A percentile compares a stretch with the other conserved stretches of the same genome.
Evolutionary conservation across 2,797 vertebrate species (phyloP).

Genomic region (Macropodus opercularis): DNA sequence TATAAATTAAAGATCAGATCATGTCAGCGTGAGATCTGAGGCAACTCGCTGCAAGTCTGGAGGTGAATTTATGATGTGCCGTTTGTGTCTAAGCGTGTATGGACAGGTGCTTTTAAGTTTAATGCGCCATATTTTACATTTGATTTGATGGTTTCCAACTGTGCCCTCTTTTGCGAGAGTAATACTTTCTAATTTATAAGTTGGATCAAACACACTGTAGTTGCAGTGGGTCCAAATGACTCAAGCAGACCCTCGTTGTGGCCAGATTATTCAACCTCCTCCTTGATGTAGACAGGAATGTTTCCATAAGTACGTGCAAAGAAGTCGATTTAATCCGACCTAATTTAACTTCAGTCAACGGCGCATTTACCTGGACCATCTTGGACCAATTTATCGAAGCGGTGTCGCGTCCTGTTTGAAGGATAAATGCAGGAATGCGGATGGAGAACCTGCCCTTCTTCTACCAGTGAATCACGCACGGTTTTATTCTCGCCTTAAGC

Average conservation of each 20-base stretch:
- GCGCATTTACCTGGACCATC: too few species aligned
- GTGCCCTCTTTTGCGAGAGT: conserved; percentile 44
- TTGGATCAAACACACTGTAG: conserved; percentile 33
- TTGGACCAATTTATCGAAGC: too few species aligned
- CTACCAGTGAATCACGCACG: conserved; percentile 22
- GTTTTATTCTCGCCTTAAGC: conserved; percentile 39
- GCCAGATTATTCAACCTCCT: conserved; percentile 14
- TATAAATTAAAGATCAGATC: conserved; percentile 35
- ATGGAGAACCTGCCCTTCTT: conserved; percentile 13
- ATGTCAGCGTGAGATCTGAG: conserved; percentile 26
- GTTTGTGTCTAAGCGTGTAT: conserved; percentile 6
- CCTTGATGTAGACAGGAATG: background rate
- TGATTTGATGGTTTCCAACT: conserved; percentile 43
- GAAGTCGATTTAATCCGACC: background rate
- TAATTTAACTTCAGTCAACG: background rate
- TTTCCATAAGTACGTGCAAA: background rate
- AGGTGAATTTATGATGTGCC: conserved; percentile 20
- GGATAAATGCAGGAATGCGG: background rate
- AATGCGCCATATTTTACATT: conserved; percentile 30
- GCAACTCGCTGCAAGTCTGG: conserved; percentile 20
- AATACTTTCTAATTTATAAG: conserved; percentile 44
- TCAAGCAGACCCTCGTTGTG: conserved; percentile 37
- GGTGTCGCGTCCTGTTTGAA: background rate
- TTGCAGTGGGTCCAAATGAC: conserved; percentile 41
- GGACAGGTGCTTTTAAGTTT: conserved; percentile 13